Conservation (phyloP, 2,888 invertebrate species). For the Stenoptilia bipunctidactyla region DNA sequence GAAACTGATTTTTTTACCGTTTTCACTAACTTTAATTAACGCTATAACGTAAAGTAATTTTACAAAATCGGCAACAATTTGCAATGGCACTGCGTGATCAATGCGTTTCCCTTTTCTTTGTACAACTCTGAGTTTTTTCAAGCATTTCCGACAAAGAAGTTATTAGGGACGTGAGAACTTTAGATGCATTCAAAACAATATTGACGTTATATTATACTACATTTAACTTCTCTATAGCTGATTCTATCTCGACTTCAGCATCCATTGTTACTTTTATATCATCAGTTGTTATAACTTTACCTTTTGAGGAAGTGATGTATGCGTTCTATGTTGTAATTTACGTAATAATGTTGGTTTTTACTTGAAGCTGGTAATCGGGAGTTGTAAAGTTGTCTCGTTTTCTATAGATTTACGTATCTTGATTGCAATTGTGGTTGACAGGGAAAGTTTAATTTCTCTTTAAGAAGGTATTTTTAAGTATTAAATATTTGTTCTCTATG, state of each 20-base stretch:
- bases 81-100: no score
- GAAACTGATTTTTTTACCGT: no score
- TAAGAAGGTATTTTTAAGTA: no score
- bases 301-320: background rate
- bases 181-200: slow-evolving; percentile 26
- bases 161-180: slow-evolving; percentile 65
- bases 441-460: background rate
- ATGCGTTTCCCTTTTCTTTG: slow-evolving; percentile 59
- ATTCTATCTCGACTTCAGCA: slow-evolving; percentile 28
- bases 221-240: slow-evolving; percentile 33
- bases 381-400: slow-evolving; percentile 23
- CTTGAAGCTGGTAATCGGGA: slow-evolving; percentile 39
- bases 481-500: no score
- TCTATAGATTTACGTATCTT: slow-evolving; percentile 3
- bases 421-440: background rate
- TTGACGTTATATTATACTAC: slow-evolving; percentile 36
- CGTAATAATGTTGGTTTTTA: slow-evolving; percentile 23
- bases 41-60: no score
- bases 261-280: slow-evolving; percentile 27
- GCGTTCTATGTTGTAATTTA: background rate
- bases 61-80: no score
- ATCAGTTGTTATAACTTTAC: slow-evolving; percentile 13
- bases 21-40: no score
- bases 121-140: slow-evolving; percentile 58
- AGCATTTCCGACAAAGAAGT: slow-evolving; percentile 54